These are phyloP conservation scores for Hassar affinis DNA, from an alignment of 2,113 vertebrate genomes.

Conservation along the genomic window DNA sequence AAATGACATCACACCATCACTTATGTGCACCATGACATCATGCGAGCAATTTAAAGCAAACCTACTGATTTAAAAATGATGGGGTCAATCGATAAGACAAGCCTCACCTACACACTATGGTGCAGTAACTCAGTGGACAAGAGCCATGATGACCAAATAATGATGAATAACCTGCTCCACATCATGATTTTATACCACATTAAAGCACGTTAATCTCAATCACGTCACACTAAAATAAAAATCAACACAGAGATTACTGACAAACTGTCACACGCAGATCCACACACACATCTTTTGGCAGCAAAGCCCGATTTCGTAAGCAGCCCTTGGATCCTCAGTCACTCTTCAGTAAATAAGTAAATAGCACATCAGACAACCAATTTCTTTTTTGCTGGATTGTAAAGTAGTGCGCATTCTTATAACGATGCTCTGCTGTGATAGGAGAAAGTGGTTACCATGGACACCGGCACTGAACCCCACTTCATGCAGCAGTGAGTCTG, in stretches of 20 bases:
- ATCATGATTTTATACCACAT: constrained; percentile 10
- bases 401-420: constrained; percentile 44
- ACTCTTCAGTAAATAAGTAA: constrained; percentile 35
- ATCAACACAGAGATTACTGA: constrained; percentile 11
- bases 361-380: constrained; percentile 28
- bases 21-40: constrained; percentile 30
- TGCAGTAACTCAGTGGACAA: neutral
- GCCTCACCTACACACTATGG: neutral
- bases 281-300: constrained; percentile 10
- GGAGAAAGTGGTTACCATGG: constrained; percentile 49
- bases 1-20: constrained; percentile 35
- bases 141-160: neutral
- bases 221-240: neutral
- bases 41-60: constrained; percentile 14
- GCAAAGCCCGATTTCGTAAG: neutral
- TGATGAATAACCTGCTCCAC: constrained; percentile 9
- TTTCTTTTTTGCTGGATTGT: constrained; percentile 35
- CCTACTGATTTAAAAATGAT: constrained; percentile 20
- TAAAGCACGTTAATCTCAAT: constrained; percentile 34
- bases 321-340: constrained; percentile 10
- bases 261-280: neutral
- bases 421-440: constrained; percentile 38
- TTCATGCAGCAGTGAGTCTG: constrained; percentile 47
- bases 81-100: constrained; percentile 30
- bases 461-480: constrained; percentile 35